Conservation (phyloP, 2,113 vertebrate species). For the Ailurus styani region DNA sequence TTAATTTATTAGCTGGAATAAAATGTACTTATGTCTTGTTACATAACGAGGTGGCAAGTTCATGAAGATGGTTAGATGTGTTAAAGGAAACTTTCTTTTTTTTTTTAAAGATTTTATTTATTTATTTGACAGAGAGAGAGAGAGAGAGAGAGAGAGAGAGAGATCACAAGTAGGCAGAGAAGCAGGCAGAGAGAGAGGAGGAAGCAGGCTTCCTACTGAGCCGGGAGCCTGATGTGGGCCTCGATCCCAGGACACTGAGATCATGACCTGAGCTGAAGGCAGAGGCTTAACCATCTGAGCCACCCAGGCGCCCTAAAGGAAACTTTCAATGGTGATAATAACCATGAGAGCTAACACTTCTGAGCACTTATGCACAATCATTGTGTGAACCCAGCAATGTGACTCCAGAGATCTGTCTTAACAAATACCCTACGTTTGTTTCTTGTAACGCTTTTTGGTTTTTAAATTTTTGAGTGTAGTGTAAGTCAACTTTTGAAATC, state of each 20-base stretch:
- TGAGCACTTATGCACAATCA: neutral
- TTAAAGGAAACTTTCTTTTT: neutral
- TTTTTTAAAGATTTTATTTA: too few species aligned
- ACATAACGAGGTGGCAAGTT: neutral
- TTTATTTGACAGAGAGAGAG: too few species aligned
- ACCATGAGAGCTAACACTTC: neutral
- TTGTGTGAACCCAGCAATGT: neutral
- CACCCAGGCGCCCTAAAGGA: too few species aligned
- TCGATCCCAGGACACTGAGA: too few species aligned
- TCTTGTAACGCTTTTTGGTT: neutral
- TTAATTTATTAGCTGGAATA: neutral
- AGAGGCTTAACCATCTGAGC: too few species aligned
- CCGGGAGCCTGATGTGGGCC: too few species aligned
- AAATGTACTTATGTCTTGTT: neutral
- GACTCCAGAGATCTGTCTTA: neutral
- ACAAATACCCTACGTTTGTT: neutral
- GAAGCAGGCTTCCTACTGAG: too few species aligned
- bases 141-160: too few species aligned
- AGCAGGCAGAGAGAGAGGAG: too few species aligned
- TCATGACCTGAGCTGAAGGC: too few species aligned
- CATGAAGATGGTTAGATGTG: neutral
- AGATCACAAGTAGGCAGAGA: too few species aligned
- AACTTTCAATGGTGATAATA: neutral
- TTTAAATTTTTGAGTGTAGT: neutral
- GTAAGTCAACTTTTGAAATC: neutral